Base-by-base conservation (phyloP, 1,140 invertebrate species). In the Drosophila novamexicana region DNA sequence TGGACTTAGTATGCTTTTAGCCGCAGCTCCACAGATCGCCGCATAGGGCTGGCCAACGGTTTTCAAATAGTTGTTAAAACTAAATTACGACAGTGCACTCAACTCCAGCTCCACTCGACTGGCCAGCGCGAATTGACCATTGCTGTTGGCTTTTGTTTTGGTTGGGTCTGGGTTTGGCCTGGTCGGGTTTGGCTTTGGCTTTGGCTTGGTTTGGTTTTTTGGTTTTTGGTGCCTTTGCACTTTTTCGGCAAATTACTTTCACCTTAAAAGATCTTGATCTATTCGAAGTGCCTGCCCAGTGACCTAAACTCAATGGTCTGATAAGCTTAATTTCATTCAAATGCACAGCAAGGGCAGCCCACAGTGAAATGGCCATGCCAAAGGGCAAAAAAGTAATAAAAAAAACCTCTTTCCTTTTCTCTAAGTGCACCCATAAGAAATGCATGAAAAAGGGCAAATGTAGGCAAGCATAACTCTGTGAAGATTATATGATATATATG, bases 251-350 rank as follows among this genome's bases (percentile, higher is more conserved):
- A 71, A 69, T 77, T 79, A 79, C 68, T 77, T 79, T 77, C 77
- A 68, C 74, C 69, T 47, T 22, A 58, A 49, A 18, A 74, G 61
- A 68, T 45, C 16, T 50, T 61, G 61, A 58, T 62, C 50, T 70
- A 66, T 75, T 62, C 59, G 65, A 29, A 39, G 73, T 70, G 84
- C 54, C 62, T 79, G 80, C 74, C 81, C 81, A 89, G 85, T 89
- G 84, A 89, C 84, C 84, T 89, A 85, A 90, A 90, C 84, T 67
- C 75, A 89, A 84, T 84, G 84, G 85, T 89, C 84, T 89, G 68
- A 89, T 89, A 76, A 90, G 69, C 62, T 77, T 66, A 65, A 77
- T 73, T 77, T 73, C 50, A 56, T 75, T 65, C 68, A 58, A 64
- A 59, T 61, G 63, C 65, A 54, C 63, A 75, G 56, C 62, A 45